A percentile compares a stretch with the other conserved stretches of the same genome.
Conservation (phyloP, 2,113 vertebrate species). For the Dermatemys mawii region DNA sequence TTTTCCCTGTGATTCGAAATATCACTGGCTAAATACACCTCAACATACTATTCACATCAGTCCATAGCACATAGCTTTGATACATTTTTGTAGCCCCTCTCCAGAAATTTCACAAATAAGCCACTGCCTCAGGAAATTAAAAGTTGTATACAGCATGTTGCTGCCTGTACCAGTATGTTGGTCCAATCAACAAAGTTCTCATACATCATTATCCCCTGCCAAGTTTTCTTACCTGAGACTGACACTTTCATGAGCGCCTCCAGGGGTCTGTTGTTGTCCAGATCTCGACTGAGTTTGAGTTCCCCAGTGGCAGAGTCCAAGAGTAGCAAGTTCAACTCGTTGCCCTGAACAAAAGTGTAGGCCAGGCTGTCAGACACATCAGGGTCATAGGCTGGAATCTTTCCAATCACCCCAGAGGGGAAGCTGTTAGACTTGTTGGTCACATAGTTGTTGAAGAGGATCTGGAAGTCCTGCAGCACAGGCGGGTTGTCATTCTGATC, state of each 20-base stretch:
- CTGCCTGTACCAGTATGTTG: fast-evolving
- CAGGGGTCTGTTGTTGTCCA: constrained; percentile 94
- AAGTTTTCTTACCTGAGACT: constrained; percentile 86
- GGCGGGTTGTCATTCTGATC: constrained; percentile 95
- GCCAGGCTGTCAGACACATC: constrained; percentile 92
- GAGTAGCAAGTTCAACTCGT: constrained; percentile 90
- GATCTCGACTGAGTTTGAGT: constrained; percentile 89
- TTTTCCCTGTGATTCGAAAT: neutral
- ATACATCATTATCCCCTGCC: neutral
- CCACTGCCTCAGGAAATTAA: neutral
- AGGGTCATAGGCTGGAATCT: constrained; percentile 92
- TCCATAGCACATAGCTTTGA: neutral
- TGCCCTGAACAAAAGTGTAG: constrained; percentile 92
- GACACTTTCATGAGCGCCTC: constrained; percentile 95
- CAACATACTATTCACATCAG: neutral
- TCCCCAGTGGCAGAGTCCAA: constrained; percentile 90
- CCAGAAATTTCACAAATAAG: neutral
- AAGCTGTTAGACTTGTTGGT: constrained; percentile 98
- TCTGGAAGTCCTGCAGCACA: constrained; percentile 91
- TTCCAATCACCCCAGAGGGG: constrained; percentile 92
- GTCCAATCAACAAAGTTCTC: neutral
- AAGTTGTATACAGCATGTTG: neutral
- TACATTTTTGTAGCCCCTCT: constrained; percentile 25
- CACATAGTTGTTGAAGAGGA: constrained; percentile 97
- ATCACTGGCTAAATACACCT: neutral